These are phyloP conservation scores for Rhagoletis zephyria DNA, from an alignment of 1,140 invertebrate genomes.

Conservation along the genomic window DNA sequence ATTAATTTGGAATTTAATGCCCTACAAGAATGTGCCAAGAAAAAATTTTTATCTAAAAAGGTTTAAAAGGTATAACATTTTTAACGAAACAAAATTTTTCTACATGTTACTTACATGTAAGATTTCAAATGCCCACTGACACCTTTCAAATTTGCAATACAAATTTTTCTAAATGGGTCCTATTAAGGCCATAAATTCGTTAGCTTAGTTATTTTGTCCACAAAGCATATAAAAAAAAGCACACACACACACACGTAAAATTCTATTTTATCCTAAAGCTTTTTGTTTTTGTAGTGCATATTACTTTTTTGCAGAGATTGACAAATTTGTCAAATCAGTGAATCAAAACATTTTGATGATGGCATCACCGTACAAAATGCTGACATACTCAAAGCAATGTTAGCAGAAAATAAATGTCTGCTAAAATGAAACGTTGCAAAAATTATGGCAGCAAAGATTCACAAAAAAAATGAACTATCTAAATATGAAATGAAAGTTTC, in stretches of 20 bases:
- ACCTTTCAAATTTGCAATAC: too few relatives aligned
- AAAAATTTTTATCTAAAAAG: too few relatives aligned
- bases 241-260: neutral
- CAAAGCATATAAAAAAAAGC: too few relatives aligned
- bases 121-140: too few relatives aligned
- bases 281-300: neutral
- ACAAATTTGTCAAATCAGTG: constrained; percentile 53
- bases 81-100: too few relatives aligned
- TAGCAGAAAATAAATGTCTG: neutral
- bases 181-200: too few relatives aligned
- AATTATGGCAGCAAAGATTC: neutral
- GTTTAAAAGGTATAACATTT: too few relatives aligned
- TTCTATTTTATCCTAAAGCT: neutral
- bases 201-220: too few relatives aligned
- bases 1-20: too few relatives aligned
- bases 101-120: too few relatives aligned
- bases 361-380: constrained; percentile 3
- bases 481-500: neutral
- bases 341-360: constrained; percentile 52
- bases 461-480: neutral
- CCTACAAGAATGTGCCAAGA: too few relatives aligned
- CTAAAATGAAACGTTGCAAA: constrained; percentile 1
- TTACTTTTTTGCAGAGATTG: constrained; percentile 46
- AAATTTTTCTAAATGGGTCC: too few relatives aligned
- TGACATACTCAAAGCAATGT: neutral